Conservation (phyloP, 2,888 invertebrate genomes). For the Drosophila mimetica region DNA sequence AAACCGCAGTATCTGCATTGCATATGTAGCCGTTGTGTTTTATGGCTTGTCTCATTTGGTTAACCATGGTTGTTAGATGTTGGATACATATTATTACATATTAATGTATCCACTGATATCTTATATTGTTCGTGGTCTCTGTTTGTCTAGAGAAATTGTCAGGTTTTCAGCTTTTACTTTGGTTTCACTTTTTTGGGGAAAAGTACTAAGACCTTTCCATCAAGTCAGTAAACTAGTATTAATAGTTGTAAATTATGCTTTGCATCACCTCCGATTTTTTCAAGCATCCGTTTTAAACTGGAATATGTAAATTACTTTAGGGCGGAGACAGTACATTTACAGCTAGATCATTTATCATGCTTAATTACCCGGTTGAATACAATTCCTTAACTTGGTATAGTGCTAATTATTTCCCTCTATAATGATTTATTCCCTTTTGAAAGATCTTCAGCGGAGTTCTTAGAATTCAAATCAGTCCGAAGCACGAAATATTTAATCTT, state of each 20-base stretch:
- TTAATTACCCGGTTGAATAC: constrained; percentile 29
- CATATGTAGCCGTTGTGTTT: constrained; percentile 19
- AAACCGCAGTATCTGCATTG: constrained; percentile 40
- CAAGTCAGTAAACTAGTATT: background rate
- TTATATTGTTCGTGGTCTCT: background rate
- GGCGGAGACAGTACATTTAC: constrained; percentile 27
- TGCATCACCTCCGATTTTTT: constrained; percentile 8
- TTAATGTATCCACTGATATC: constrained; percentile 5
- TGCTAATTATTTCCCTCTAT: constrained; percentile 19
- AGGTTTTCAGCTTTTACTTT: constrained; percentile 30
- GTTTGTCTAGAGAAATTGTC: background rate
- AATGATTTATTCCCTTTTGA: background rate
- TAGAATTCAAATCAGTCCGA: background rate
- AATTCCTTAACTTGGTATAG: constrained; percentile 6
- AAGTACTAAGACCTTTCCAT: background rate
- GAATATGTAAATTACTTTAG: constrained; percentile 11
- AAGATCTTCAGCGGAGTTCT: background rate
- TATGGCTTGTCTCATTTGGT: constrained; percentile 50
- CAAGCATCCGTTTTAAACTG: constrained; percentile 3
- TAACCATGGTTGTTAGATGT: constrained; percentile 57
- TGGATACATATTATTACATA: constrained; percentile 22
- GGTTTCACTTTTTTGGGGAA: constrained; percentile 4
- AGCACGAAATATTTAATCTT: background rate
- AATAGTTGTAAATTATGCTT: constrained; percentile 24
- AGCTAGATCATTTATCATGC: constrained; percentile 34